Base-by-base conservation (phyloP, 2,888 invertebrate genomes). In the Biston betularia region DNA sequence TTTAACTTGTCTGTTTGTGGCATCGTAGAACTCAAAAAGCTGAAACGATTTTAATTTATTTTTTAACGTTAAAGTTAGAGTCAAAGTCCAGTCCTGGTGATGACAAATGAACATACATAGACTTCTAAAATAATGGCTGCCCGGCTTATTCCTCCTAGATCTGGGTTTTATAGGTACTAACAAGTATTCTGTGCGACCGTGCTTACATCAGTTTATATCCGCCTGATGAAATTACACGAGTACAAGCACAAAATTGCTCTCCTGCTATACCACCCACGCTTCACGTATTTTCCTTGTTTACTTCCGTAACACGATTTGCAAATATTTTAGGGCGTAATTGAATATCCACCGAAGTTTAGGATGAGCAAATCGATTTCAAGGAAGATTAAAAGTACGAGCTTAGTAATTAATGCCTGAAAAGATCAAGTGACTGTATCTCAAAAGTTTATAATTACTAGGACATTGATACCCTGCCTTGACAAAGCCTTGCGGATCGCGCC, bases 281-380 rank as follows among this genome's bases (percentile, higher is more conserved):
- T 42, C 56, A 46, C 42, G 48, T 55, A 59, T 65, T 65, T 61
- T 61, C 60, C 65, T 53, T 66, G 57, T 66, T 61, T 63, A 46
- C 45, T 59, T 58, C 63, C 67, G 42, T 44, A 61, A 58, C 62
- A 57, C 33, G 56, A 55, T 55, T 67, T 62, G 58, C 44, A 55
- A 67, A 67, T 46, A 63, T 67, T 63, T 59, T 48, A 46, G 49
- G n/a, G 40, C 48, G 63, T 67, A 67, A 63, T 66, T 61, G 56
- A 61, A 66, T 66, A 40, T 57, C 42, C 48, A 49, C 52, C 33
- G 55, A 50, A 52, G 56, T 61, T 56, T 52, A 15, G 46, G 40
- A 35, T 38, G 35, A 44, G 58, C 35, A 24, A 40, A 53, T 34
- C 10, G 61, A 46, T 53, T 45, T n/a, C 58, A 24, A 15, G 46